Percentiles rank a stretch among this genome's conserved stretches.
Conservation (phyloP, 2,797 vertebrate species). For the Streptopelia turtur region DNA sequence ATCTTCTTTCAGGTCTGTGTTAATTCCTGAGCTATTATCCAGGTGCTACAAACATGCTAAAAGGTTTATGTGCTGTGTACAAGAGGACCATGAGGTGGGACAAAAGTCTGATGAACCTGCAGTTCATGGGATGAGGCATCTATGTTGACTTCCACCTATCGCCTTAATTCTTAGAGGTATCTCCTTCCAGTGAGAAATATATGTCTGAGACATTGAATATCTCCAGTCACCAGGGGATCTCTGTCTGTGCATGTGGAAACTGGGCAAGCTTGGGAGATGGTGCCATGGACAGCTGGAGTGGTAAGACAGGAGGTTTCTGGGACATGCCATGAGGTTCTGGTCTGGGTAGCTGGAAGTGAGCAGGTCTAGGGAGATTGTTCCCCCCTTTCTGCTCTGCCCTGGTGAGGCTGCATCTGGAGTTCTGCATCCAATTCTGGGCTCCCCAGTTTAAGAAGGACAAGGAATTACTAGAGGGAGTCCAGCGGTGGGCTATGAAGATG, state of each 20-base stretch:
- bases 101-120: not conserved
- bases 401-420: too few species aligned
- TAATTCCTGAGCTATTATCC: not conserved
- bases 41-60: not conserved
- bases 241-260: not conserved
- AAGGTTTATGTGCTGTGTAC: not conserved
- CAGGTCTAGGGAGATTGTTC: too few species aligned
- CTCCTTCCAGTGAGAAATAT: not conserved
- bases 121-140: not conserved
- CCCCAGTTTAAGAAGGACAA: too few species aligned
- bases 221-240: not conserved
- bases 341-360: not conserved
- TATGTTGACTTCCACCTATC: not conserved
- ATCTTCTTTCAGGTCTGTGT: not conserved
- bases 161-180: not conserved
- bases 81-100: not conserved
- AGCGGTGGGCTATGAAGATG: too few species aligned
- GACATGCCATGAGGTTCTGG: not conserved
- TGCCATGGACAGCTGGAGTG: not conserved
- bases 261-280: not conserved
- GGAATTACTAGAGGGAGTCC: too few species aligned
- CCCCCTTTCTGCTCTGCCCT: too few species aligned
- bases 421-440: too few species aligned
- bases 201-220: not conserved
- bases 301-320: not conserved